phyloP scores from a whole-genome alignment of 2,113 vertebrate species.

The Varanus komodoensis region DNA sequence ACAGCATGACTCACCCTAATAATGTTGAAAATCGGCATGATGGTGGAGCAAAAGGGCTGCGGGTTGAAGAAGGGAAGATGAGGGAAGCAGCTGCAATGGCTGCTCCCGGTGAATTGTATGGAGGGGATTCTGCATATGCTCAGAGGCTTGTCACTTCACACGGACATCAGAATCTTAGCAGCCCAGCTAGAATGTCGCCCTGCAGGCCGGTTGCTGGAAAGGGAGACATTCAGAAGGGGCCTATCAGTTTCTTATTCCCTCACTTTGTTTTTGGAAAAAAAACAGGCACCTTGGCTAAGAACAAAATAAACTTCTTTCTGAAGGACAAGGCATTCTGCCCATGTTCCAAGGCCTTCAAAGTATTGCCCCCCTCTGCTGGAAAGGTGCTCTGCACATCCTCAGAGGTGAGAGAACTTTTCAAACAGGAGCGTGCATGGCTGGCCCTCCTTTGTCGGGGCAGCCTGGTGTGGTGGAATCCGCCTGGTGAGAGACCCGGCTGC shows the following conservation, averaged over 20 bases:
- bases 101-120: not conserved
- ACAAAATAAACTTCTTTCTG: not conserved
- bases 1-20: slow-evolving; percentile 13
- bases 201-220: not conserved
- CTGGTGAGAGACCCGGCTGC: not conserved
- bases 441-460: no score
- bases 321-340: not conserved
- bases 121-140: not conserved
- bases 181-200: not conserved
- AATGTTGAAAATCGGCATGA: not conserved
- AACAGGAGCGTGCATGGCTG: not conserved
- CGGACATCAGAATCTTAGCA: not conserved
- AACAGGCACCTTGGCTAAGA: not conserved
- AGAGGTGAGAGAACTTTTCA: not conserved
- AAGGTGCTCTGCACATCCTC: not conserved
- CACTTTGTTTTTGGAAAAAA: not conserved
- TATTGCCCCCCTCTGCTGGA: no score
- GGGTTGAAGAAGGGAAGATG: not conserved
- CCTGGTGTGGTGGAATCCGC: not conserved
- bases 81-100: not conserved
- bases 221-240: no score
- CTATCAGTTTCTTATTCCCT: not conserved
- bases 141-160: not conserved
- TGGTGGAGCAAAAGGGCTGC: not conserved
- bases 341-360: not conserved